Evolutionary conservation across 2,888 invertebrate species (phyloP).

Genomic region (Saturnia japonica): DNA sequence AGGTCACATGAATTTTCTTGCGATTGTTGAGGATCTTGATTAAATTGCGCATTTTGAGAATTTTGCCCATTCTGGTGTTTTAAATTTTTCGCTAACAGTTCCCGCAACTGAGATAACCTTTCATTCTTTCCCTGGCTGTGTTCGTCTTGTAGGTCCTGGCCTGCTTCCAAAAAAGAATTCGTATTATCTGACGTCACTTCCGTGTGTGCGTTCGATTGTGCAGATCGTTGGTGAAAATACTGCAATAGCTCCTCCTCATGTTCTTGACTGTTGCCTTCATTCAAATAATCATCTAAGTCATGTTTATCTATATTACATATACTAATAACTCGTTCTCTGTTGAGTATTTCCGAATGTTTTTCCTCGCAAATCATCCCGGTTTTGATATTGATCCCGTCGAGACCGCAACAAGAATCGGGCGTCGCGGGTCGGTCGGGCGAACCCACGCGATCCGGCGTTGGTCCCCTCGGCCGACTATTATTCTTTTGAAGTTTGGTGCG

Average conservation of each 20-base stretch:
- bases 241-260: conserved; percentile 93
- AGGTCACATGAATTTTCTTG: conserved; percentile 49
- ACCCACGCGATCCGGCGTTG: conserved; percentile 57
- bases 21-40: conserved; percentile 47
- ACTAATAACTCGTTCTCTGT: conserved; percentile 86
- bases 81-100: conserved; percentile 86
- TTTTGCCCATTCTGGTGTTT: conserved; percentile 72
- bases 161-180: conserved; percentile 68
- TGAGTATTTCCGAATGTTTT: conserved; percentile 80
- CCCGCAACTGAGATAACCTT: conserved; percentile 88
- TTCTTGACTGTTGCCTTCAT: conserved; percentile 88
- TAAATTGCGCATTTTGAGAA: conserved; percentile 46
- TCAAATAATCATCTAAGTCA: conserved; percentile 90
- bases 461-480: conserved; percentile 43
- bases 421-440: conserved; percentile 63
- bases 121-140: conserved; percentile 81
- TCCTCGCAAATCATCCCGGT: conserved; percentile 76
- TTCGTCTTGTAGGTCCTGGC: conserved; percentile 74
- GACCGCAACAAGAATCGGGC: conserved; percentile 78
- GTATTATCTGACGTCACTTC: conserved; percentile 35
- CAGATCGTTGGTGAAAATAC: conserved; percentile 86
- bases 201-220: conserved; percentile 50
- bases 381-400: conserved; percentile 70
- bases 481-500: conserved; percentile 22
- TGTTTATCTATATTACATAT: conserved; percentile 91